These are phyloP conservation scores for Aplidium turbinatum DNA, from an alignment of 23 tunicate genomes.

Conservation along the genomic window DNA sequence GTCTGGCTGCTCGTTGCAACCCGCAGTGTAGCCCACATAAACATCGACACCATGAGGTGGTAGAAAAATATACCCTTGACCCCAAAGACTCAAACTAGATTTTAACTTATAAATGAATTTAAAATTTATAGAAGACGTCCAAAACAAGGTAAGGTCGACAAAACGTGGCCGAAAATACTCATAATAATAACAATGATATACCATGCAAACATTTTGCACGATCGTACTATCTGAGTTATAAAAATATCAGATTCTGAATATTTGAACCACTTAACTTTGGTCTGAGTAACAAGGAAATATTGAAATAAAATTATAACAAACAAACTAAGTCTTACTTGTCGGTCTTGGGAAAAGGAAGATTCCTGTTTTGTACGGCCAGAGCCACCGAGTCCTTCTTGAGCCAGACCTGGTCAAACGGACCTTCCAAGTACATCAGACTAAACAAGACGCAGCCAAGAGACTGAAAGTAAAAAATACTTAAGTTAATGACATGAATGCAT, in stretches of 20 bases:
- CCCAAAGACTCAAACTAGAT: too few relatives aligned
- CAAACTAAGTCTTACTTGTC: constrained; percentile 36
- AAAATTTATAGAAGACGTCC: not conserved
- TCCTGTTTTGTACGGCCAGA: constrained; percentile 86
- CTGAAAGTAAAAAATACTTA: constrained; percentile 30
- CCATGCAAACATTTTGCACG: too few relatives aligned
- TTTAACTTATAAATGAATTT: not conserved
- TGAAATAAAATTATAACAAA: not conserved
- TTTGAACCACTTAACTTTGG: not conserved
- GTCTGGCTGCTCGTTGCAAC: too few relatives aligned
- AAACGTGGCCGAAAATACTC: too few relatives aligned
- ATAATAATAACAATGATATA: too few relatives aligned
- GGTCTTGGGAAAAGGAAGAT: constrained; percentile 55
- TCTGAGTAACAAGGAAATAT: not conserved
- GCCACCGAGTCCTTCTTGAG: constrained; percentile 92
- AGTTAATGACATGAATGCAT: too few relatives aligned
- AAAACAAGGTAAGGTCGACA: too few relatives aligned
- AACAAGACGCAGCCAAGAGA: constrained; percentile 90
- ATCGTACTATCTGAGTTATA: too few relatives aligned
- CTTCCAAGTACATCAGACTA: constrained; percentile 92
- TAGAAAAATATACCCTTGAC: too few relatives aligned
- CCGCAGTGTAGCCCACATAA: too few relatives aligned
- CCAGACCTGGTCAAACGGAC: constrained; percentile 98
- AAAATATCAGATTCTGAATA: too few relatives aligned
- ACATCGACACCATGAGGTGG: too few relatives aligned